Conservation (phyloP, 2,888 invertebrate genomes). For the Augochlorella aurata region DNA sequence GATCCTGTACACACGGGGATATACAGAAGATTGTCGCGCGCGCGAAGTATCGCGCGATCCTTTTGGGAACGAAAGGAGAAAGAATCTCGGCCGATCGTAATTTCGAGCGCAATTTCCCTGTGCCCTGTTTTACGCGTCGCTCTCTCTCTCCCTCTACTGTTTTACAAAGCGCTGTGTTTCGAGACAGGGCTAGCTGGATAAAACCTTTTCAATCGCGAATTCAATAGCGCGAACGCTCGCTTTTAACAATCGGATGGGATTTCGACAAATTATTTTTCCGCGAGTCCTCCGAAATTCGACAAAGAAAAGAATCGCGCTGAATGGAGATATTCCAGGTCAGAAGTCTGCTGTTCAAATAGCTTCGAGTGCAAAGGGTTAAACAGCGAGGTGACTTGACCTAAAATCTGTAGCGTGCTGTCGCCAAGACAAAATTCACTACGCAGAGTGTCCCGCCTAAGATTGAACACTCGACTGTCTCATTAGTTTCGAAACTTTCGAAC, state of each 20-base stretch:
- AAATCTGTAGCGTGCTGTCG: background rate
- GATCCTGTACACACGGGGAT: background rate
- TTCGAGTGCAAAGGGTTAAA: background rate
- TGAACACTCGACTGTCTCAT: no score
- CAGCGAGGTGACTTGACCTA: background rate
- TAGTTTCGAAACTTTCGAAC: no score
- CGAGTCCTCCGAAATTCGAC: no score
- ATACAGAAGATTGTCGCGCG: slow-evolving; percentile 29
- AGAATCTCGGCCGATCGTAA: background rate
- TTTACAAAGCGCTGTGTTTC: background rate
- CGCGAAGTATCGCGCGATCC: background rate
- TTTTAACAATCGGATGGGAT: no score
- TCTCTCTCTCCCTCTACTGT: no score
- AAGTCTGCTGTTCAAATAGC: background rate
- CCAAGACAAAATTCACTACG: background rate
- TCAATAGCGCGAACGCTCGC: no score
- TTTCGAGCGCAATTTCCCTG: slow-evolving; percentile 3
- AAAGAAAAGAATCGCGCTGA: background rate
- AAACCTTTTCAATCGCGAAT: no score
- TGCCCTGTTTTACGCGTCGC: background rate
- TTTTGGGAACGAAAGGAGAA: background rate
- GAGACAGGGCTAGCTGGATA: background rate
- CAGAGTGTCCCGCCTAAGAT: no score
- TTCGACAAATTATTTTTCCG: no score
- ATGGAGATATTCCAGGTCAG: slow-evolving; percentile 5